Percentiles rank a stretch among this genome's conserved stretches.
Conservation (phyloP, 2,797 vertebrate species). For the Emys orbicularis region DNA sequence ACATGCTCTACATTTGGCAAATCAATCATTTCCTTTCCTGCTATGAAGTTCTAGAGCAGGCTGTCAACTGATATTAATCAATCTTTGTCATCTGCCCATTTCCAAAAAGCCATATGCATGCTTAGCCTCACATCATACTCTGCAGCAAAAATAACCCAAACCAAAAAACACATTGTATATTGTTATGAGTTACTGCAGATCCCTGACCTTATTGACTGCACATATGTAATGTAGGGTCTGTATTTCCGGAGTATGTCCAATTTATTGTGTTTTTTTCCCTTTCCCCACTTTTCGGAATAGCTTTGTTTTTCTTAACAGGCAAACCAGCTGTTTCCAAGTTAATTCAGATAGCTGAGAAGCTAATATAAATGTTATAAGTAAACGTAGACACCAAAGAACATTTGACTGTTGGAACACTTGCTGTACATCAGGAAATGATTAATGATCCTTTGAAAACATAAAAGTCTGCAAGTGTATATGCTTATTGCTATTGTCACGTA, state of each 20-base stretch:
- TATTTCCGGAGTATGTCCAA: conserved; percentile 29
- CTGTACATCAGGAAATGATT: conserved; percentile 42
- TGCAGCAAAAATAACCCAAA: conserved; percentile 72
- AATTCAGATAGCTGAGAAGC: conserved; percentile 45
- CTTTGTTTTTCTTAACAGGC: conserved; percentile 12
- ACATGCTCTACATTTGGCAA: conserved; percentile 65
- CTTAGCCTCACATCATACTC: conserved; percentile 69
- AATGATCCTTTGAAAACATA: conserved; percentile 58
- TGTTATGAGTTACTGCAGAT: conserved; percentile 52
- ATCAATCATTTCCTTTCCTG: conserved; percentile 76
- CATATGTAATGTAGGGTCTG: not conserved
- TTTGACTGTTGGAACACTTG: conserved; percentile 29
- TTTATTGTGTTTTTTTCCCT: not conserved
- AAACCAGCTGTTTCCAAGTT: conserved; percentile 49
- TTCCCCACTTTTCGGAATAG: not conserved
- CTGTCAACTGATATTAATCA: conserved; percentile 80
- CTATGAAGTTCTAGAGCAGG: conserved; percentile 45
- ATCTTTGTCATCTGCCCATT: conserved; percentile 67
- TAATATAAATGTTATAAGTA: not conserved
- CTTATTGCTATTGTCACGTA: conserved; percentile 44
- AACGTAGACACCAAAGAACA: conserved; percentile 52
- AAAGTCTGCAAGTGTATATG: conserved; percentile 40
- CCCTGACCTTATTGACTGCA: conserved; percentile 56
- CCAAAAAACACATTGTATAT: conserved; percentile 59
- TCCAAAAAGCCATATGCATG: conserved; percentile 74